Conservation (phyloP, 2,888 invertebrate genomes). For the Osmoderma eremita region DNA sequence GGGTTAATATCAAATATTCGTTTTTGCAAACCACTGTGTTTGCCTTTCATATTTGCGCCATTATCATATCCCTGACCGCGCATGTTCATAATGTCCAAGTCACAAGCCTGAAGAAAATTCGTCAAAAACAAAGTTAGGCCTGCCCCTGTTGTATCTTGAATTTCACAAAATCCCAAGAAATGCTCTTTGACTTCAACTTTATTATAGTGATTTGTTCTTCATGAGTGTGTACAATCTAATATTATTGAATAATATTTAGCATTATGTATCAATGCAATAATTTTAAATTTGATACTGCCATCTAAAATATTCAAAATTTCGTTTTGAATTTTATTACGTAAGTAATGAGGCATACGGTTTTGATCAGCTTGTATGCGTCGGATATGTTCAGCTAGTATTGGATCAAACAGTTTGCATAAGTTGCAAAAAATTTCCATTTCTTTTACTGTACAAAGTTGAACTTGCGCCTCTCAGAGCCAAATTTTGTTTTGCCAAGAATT, state of each 20-base stretch:
- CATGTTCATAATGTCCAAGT: background rate
- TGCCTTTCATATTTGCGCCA: constrained; percentile 29
- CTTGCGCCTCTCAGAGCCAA: constrained; percentile 37
- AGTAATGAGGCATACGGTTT: background rate
- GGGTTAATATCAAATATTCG: too few relatives aligned
- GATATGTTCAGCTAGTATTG: constrained; percentile 15
- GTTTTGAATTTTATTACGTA: background rate
- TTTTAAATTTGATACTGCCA: constrained; percentile 18
- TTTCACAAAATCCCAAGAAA: too few relatives aligned
- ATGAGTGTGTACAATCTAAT: constrained; percentile 20
- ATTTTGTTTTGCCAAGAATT: constrained; percentile 9
- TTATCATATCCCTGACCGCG: background rate
- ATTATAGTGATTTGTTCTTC: too few relatives aligned
- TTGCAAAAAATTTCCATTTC: constrained; percentile 32
- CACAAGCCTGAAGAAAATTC: too few relatives aligned
- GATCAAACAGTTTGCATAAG: constrained; percentile 28
- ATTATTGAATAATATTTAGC: constrained; percentile 23
- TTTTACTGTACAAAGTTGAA: constrained; percentile 18
- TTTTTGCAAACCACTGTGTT: background rate
- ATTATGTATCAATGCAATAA: constrained; percentile 15
- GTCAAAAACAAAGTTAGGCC: too few relatives aligned
- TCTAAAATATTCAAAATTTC: constrained; percentile 35
- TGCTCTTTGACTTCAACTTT: background rate
- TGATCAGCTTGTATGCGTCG: background rate
- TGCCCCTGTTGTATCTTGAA: too few relatives aligned